These are phyloP conservation scores for Laticauda laticaudata DNA, from an alignment of 2,113 vertebrate species.

Conservation along the genomic window DNA sequence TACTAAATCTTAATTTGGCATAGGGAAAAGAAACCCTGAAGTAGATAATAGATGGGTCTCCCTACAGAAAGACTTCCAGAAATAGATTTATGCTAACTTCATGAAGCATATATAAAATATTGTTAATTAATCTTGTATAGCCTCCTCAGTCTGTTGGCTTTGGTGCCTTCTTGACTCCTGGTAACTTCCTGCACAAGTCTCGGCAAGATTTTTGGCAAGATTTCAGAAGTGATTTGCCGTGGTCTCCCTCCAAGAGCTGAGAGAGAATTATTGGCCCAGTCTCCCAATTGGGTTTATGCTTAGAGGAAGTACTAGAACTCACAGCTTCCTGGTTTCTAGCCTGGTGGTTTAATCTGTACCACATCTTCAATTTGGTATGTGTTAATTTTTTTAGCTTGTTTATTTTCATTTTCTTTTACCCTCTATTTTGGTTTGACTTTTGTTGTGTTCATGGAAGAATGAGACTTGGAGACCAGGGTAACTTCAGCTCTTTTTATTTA, in stretches of 20 bases:
- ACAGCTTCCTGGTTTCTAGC: too few relatives aligned
- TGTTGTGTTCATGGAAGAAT: too few relatives aligned
- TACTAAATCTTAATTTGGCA: neutral
- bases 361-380: too few relatives aligned
- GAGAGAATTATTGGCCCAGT: neutral
- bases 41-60: neutral
- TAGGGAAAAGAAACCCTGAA: neutral
- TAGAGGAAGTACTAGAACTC: neutral
- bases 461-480: too few relatives aligned
- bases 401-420: too few relatives aligned
- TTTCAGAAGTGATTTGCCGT: neutral
- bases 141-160: neutral
- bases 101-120: neutral
- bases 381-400: too few relatives aligned
- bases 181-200: neutral
- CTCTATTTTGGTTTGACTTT: too few relatives aligned
- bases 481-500: too few relatives aligned
- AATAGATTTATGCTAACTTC: neutral
- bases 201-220: neutral
- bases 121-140: neutral
- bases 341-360: too few relatives aligned
- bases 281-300: neutral
- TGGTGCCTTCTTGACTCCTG: neutral
- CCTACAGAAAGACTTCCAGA: neutral
- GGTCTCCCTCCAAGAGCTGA: neutral